Evolutionary conservation across 30 jellyfish, hydroid and myxozoan genomes (phyloP), one percentile per base, ranked within the genome.

Genomic region (Clytia hemisphaerica): DNA sequence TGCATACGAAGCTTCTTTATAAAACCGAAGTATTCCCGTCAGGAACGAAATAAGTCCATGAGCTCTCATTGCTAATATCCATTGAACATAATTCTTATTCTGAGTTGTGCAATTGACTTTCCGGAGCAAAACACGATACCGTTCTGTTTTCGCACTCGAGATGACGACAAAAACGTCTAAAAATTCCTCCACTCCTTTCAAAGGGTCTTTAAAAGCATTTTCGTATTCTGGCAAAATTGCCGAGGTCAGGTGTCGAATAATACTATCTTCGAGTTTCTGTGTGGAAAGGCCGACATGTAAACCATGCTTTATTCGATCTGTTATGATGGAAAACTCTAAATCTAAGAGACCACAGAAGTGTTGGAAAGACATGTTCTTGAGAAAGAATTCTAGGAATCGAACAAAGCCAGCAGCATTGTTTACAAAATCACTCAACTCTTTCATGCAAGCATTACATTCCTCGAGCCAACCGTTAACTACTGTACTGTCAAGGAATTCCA

Each of bases 61-160:
- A 6, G 97, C 97, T 32, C 97, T 50, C 55, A 80, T 73, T 16
- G 87, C 97, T 29, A 88, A 83, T 60, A 88, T 29, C 97, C 97
- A 88, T 60, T 88, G 94, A 4, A 77, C 58, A 47, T 32, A 27
- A 22, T 88, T 85, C 61, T 68, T 79, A 81, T 76, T 88, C 49
- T 54, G 35, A 24, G 94, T 67, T 22, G 93, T 45, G 61, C 70
- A 88, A 45, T 54, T 63, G 0, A 79, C 89, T 54, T 88, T 75
- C 58, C 76, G 59, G 2, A 88, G 71, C 29, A 88, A 78, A 14
- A 38, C 36, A 44, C 75, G 65, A 29, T 34, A 69, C 30, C 40
- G 29, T 32, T 69, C 94, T 50, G 45, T 63, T 73, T 53, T 80
- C 22, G 80, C 97, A 73, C 69, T 37, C 22, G 88, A 79, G 34